Base-by-base conservation (phyloP, 2,888 invertebrate genomes). In the Drosophila pseudotalamancana region DNA sequence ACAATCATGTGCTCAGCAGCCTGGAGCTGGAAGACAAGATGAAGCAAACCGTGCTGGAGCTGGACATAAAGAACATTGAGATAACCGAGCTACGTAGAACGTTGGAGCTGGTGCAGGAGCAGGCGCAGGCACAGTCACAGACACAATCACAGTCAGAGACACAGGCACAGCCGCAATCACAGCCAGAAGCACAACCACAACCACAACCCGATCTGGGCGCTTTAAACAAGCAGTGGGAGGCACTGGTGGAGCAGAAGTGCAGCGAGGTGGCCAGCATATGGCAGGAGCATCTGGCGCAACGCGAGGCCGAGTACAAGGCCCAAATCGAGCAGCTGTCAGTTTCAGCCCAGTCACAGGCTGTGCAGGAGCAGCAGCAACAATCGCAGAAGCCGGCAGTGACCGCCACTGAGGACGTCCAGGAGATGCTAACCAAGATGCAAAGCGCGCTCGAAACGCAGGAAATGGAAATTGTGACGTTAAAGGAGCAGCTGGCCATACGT, bases 391-490 rank as follows among this genome's bases (percentile, higher is more conserved):
- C 14, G 16, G 19, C 12, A 12, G 5, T 19, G 19, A 12, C 16
- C n/a, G n/a, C n/a, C 72, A 72, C 12, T 79, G 29, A 12, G 3
- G 21, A 43, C n/a, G 32, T n/a, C 12, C 35, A 27, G 1, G 87
- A 88, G 5, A 45, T 51, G 27, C 92, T 84, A 9, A 57, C 78
- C 14, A 90, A 89, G 23, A 90, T 92, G 91, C 91, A 94, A 82
- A 88, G 91, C 1, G 94, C 93, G 0, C 91, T 96, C 46, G 94
- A 95, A 84, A 93, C 92, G 46, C 96, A 96, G 88, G 95, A 95
- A 78, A 90, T 94, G 54, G 95, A 95, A 90, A 95, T 96, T 72
- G 95, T 95, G 5, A 94, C 94, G 5, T 88, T 96, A 4, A 95
- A 95, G 83, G 94, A 94, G 70, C 94, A 95, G 82, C 91, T 96